Evolutionary conservation across 2,113 vertebrate species (phyloP), one percentile per base, ranked within the genome.

Genomic region (Trochalopteron elliotii): DNA sequence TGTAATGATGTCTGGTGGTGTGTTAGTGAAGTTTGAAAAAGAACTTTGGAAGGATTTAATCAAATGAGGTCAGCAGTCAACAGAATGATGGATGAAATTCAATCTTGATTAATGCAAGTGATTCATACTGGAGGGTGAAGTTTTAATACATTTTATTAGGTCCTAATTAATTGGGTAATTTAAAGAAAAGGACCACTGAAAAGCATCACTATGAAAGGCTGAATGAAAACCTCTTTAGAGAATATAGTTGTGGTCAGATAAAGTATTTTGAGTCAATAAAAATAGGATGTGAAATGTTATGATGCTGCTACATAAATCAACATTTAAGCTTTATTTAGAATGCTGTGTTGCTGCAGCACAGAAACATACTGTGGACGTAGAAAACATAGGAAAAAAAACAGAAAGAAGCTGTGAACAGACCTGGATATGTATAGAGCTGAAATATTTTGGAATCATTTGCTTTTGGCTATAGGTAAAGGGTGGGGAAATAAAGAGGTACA

Each of bases 111-210:
- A 92, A 86, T 90, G 90, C 76, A 75, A 90, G 71, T 87, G 94
- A 87, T 92, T 94, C 85, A 75, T 90, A 71, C 30, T 63, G 37
- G 83, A 90, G 68, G 56, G 90, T 35, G 78, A 87, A 92, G 56
- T 81, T 85, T 83, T 78, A 87, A 89, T 94, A 70, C 74, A 86
- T 79, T 90, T 94, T 95, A 93, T 70, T 91, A 68, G 82, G n/a
- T 95, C 60, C 28, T 96, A 95, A 94, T 96, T 96, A 97, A 96
- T 88, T 92, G 60, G 60, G 52, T 88, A 81, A 90, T 88, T 92
- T 96, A 83, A 88, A 64, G 76, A 80, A 85, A 93, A 90, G n/a
- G 64, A 89, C 64, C 64, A 64, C 71, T 90, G 42, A 49, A 83
- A 74, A 78, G 79, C 79, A 88, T 88, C 39, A 31, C 68, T 75